A percentile compares a stretch with the other conserved stretches of the same genome.
Evolutionary conservation across 1,140 invertebrate species (phyloP).

Genomic region (Listronotus oregonensis): DNA sequence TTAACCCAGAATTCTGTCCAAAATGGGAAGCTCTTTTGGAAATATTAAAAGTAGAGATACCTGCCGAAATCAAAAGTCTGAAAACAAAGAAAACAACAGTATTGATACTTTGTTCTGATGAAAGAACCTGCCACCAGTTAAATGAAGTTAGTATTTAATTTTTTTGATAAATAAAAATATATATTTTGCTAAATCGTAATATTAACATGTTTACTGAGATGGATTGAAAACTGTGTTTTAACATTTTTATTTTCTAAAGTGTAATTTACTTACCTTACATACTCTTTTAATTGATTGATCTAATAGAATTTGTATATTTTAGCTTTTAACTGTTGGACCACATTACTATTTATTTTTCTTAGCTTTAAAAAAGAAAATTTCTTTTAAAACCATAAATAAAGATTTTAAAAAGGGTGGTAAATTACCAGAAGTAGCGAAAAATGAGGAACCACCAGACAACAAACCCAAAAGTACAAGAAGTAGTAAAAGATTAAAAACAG

Average conservation of each 20-base stretch:
- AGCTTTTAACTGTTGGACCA: conserved; percentile 71
- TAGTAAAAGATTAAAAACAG: conserved; percentile 31
- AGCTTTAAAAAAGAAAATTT: conserved; percentile 62
- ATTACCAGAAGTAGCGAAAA: conserved; percentile 29
- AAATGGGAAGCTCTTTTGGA: conserved; percentile 87
- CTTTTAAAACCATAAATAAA: conserved; percentile 61
- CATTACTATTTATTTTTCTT: conserved; percentile 65
- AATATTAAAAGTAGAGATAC: conserved; percentile 79
- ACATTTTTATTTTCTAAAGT: no score
- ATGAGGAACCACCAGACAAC: not conserved
- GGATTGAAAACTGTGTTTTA: no score
- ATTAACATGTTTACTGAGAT: no score
- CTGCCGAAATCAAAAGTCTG: conserved; percentile 64
- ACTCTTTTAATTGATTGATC: no score
- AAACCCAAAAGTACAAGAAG: conserved; percentile 25
- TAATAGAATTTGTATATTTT: conserved; percentile 33
- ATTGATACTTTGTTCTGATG: conserved; percentile 83
- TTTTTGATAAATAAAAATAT: no score
- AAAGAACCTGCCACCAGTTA: conserved; percentile 79
- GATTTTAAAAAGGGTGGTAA: conserved; percentile 54
- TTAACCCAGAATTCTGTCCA: conserved; percentile 82
- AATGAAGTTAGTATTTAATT: conserved; percentile 59
- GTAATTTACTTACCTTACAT: no score
- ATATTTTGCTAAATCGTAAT: no score
- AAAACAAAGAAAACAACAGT: conserved; percentile 63